Base-by-base conservation (phyloP, 2,888 invertebrate genomes). In the Phaedon cochleariae region DNA sequence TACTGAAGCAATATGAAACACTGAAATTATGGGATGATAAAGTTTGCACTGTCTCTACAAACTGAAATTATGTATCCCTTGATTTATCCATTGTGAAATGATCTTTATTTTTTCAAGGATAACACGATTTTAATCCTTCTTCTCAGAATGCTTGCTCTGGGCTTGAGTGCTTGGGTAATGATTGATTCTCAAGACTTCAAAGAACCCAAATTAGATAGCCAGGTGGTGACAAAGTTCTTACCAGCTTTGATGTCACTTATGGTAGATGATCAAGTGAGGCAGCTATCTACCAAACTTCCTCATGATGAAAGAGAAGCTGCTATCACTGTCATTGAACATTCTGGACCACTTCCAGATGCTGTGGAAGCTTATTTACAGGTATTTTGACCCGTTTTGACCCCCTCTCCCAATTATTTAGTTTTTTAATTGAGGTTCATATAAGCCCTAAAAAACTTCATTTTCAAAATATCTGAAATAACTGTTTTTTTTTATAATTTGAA, bases 161-260 rank as follows among this genome's bases (percentile, higher is more conserved):
- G 97, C 0, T 84, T 97, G 46, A 95, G 96, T 81, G 96, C 97
- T 3, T 97, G 97, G 97, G 92, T 95, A 31, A 97, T 98, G 94
- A 97, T 98, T 71, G 96, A 97, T 82, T 94, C 95, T 1, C 92
- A 95, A 85, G 94, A 95, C 74, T 97, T 97, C 78, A 96, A 96
- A 80, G 98, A 98, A 82, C 97, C 97, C 0, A 96, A 96, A 85
- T 85, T 97, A 64, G 97, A 97, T 76, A 91, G 92, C 78, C 94
- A 95, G 85, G 91, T 97, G 29, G 94, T 98, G 0, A 97, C 96
- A 0, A 96, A 97, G 84, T 97, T 96, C 84, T 84, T 98, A 68
- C 97, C 98, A 1, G 94, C 96, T 0, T 84, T 98, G 7, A 95
- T 97, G 92, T 94, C 95, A 0, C 86, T 97, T 7, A 96, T 98